phyloP scores from a whole-genome alignment of 2,113 vertebrate species.

The Caracal caracal region DNA sequence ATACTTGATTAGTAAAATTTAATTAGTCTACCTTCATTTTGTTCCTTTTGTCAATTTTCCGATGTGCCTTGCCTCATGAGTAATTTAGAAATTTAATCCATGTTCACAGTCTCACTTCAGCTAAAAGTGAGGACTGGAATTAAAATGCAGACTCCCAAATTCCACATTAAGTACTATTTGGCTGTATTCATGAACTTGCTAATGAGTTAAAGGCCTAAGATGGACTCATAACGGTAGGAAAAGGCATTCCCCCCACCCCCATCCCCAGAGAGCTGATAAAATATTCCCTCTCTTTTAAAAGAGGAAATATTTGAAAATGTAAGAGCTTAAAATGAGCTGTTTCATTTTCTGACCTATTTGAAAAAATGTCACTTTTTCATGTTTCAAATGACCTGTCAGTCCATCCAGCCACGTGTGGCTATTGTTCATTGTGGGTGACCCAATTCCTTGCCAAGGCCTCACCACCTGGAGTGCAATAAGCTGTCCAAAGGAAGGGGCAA shows the following conservation, averaged over 20 bases:
- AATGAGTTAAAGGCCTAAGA: background rate
- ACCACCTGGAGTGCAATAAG: background rate
- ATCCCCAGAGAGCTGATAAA: background rate
- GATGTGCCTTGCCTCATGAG: background rate
- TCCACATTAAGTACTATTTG: background rate
- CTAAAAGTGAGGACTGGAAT: background rate
- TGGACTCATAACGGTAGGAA: background rate
- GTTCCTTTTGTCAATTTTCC: background rate
- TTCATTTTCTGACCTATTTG: conserved; percentile 29
- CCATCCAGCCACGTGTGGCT: background rate
- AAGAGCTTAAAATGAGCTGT: background rate
- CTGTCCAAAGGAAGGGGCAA: background rate
- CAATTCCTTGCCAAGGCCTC: background rate
- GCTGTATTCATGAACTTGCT: background rate
- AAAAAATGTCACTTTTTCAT: conserved; percentile 5
- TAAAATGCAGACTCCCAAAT: background rate
- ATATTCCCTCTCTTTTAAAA: background rate
- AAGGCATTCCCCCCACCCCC: background rate
- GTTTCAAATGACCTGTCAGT: background rate
- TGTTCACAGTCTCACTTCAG: background rate
- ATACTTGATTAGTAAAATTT: background rate
- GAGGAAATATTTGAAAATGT: background rate
- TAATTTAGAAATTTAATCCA: conserved; percentile 38
- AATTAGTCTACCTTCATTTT: background rate
- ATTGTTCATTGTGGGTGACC: background rate